Percentiles rank a stretch among this genome's conserved stretches.
Conservation (phyloP, 2,797 vertebrate genomes). For the Fistularia tabacaria region DNA sequence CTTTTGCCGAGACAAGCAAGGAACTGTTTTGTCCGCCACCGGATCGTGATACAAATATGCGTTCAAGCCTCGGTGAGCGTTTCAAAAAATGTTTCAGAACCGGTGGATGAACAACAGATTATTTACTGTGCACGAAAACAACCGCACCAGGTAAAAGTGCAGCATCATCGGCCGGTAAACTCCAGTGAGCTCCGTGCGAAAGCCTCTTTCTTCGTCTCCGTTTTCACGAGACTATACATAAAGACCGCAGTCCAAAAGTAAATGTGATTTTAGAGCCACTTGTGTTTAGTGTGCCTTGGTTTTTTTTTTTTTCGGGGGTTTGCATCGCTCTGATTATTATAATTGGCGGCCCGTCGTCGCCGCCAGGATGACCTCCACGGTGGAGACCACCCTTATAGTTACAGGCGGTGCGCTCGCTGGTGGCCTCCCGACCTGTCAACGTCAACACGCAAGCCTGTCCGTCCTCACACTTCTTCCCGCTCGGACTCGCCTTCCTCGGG, state of each 20-base stretch:
- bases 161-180: too few relatives aligned
- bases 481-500: constrained; percentile 14
- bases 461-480: constrained; percentile 30
- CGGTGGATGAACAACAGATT: constrained; percentile 1
- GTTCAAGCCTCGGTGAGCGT: neutral
- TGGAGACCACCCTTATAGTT: constrained; percentile 56
- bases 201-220: too few relatives aligned
- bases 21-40: too few relatives aligned
- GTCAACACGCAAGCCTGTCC: constrained; percentile 31
- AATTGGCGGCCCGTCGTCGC: constrained; percentile 16
- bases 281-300: neutral
- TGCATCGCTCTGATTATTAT: constrained; percentile 21
- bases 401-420: constrained; percentile 38
- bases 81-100: constrained; percentile 5
- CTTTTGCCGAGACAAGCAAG: constrained; percentile 9
- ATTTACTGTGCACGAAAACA: constrained; percentile 16
- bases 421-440: constrained; percentile 41
- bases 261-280: constrained; percentile 3
- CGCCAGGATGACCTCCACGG: constrained; percentile 39
- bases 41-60: constrained; percentile 7
- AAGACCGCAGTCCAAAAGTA: neutral
- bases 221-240: too few relatives aligned
- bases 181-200: too few relatives aligned
- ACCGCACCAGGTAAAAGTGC: constrained; percentile 2
- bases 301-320: constrained; percentile 22